Base-by-base conservation (phyloP, 2,797 vertebrate species). In the Vultur gryphus region DNA sequence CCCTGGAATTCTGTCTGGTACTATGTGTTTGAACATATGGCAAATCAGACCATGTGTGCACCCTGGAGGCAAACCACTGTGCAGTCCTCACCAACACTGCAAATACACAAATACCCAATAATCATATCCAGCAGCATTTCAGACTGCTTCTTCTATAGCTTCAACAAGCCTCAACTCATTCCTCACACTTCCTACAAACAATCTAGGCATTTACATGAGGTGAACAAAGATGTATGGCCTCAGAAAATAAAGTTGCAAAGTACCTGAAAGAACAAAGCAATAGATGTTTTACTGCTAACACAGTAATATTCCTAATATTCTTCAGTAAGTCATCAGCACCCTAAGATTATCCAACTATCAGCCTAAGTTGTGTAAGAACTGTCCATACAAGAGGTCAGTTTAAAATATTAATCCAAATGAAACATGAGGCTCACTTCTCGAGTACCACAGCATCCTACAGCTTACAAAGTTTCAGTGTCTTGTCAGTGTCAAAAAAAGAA, bases 211-310 rank as follows among this genome's bases (percentile, higher is more conserved):
- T 84, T 89, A 57, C 33, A 78, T 70, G 16, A 66, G 13, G 2
- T 23, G 13, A 55, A 52, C 61, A 58, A 78, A 29, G 24, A 79
- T 1, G 1, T 4, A 17, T 0, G 1, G 51, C 16, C 43, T 77
- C 37, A 65, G 86, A 90, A 91, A 71, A 13, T 17, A 41, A 93
- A 93, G 69, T 4, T 15, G 17, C n/a, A 19, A 84, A 72, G 33
- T 21, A 64, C 31, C 13, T 41, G 37, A 71, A 75, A 81, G 26
- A 87, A 84, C 35, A 21, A 6, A 80, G 41, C 37, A 85, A 76
- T 0, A 58, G 4, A 51, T 1, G 9, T 67, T 91, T 87, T 23
- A 43, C 51, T 91, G 78, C 49, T 57, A 71, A 80, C 12, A 52
- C 28, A 67, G n/a, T n/a, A n/a, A n/a, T n/a, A n/a, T 77, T 75